Evolutionary conservation across 2,797 vertebrate genomes (phyloP), one percentile per base, ranked within the genome.

Genomic region (Chrosomus eos): DNA sequence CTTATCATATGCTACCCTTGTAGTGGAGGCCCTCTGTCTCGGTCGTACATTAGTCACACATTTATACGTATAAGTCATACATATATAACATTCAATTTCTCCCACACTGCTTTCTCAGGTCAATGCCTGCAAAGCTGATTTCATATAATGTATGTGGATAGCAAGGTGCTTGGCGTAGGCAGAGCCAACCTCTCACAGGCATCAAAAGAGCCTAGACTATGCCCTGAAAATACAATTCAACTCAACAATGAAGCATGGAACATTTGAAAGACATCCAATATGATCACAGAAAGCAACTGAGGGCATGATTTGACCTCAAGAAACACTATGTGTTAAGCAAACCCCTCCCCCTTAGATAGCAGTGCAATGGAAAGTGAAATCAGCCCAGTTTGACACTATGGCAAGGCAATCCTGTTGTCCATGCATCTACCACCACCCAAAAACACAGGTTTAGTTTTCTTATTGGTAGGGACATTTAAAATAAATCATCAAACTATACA

Each of bases 121-220:
- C 68, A 72, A 7, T 43, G 7, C 14, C 67, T n/a, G 23, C 23
- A 71, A 43, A 26, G 23, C 38, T 43, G 70, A 23, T 43, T 71
- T 71, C 36, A 43, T 71, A 71, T 71, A 13, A 38, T 38, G 36
- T 38, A 38, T 71, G 38, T 18, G 70, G n/a, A 19, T 7, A 28
- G 40, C 26, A n/a, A 72, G 40, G 40, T 33, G 33, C 33, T 33
- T 33, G 33, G 33, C 3, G 3, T 33, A 33, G 33, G 3, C 33
- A 33, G 33, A 72, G n/a, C 70, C 70, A 72, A 45, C n/a, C n/a
- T 71, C 38, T 38, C 23, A 72, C 70, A 72, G 70, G 40, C n/a
- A 72, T 48, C 23, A 45, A 45, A 72, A 45, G 70, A 72, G 40
- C n/a, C 14, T 7, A 8, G 7, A 72, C 40, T 45, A 43, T 43